Percentiles rank a stretch among this genome's conserved stretches.
Evolutionary conservation across 2,888 invertebrate genomes (phyloP).

Genomic region (Clunio marinus): DNA sequence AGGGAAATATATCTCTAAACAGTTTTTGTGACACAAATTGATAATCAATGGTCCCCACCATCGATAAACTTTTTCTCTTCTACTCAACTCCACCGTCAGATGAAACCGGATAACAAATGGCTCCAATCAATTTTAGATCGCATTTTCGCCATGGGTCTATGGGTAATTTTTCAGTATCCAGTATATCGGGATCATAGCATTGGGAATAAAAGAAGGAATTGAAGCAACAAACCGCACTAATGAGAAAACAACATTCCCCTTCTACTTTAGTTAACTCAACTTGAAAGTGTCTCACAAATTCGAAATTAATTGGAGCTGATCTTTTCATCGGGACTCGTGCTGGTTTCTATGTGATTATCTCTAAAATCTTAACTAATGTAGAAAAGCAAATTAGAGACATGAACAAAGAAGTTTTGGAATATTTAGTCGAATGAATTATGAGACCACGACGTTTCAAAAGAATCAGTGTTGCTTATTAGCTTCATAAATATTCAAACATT

Average conservation of each 20-base stretch:
- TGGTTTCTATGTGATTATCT: background rate
- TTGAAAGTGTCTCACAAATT: slow-evolving; percentile 16
- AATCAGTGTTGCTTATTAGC: too few species aligned
- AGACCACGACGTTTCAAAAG: too few species aligned
- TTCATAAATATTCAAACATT: slow-evolving; percentile 17
- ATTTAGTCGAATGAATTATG: background rate
- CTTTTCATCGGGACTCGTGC: slow-evolving; percentile 6
- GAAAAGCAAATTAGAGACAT: background rate
- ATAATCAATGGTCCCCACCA: slow-evolving; percentile 2
- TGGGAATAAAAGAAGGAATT: background rate
- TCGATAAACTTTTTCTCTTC: background rate
- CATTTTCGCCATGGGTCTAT: background rate
- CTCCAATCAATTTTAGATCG: slow-evolving; percentile 11
- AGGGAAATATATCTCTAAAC: background rate
- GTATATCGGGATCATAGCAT: background rate
- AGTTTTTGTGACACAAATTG: background rate
- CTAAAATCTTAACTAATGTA: background rate
- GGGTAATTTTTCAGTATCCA: slow-evolving; percentile 19
- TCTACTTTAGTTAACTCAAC: too few species aligned
- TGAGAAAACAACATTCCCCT: slow-evolving; percentile 16
- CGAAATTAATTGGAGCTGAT: slow-evolving; percentile 32
- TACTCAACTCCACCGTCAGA: too few species aligned
- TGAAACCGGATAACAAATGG: slow-evolving; percentile 10
- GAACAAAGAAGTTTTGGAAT: background rate
- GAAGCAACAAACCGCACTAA: slow-evolving; percentile 25